Evolutionary conservation across 2,888 invertebrate genomes (phyloP), one percentile per base, ranked within the genome.

Genomic region (Aspidapion aeneum): DNA sequence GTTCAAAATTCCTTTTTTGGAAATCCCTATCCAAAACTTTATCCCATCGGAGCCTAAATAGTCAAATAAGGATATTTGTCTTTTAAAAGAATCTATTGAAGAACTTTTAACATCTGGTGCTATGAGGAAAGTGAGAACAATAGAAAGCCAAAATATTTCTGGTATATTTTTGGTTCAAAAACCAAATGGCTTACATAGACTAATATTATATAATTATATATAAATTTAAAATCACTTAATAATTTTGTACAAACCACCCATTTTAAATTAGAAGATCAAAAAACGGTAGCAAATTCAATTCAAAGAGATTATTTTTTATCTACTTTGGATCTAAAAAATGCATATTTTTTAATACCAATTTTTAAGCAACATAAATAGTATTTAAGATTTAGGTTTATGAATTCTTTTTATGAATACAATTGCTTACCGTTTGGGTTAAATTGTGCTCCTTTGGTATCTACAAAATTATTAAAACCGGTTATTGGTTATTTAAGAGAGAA

Each of bases 241-340:
- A 51, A 52, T 1, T 66, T 58, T 57, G 58, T 65, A 2, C 35
- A 22, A 2, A 60, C 62, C 1, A 55, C 5, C 16, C 66, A 70
- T 57, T 71, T 71, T 57, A 71, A 72, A 49, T 21, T 71, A 49
- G 67, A 70, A 17, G 67, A 70, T 50, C 61, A 70, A 1, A 63
- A 64, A 19, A 58, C 67, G 1, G 71, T 63, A 0, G 16, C 55
- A 54, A 62, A 54, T 5, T 49, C 58, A 19, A 19, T 65, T 21
- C n/a, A 51, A 18, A 1, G 21, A 52, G 56, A 64, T 61, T 5
- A 1, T 51, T 65, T 63, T 60, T 20, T 66, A 19, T 22, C 60
- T 18, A 58, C 63, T 48, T 49, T 66, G 18, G 55, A 65, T 58
- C 49, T 66, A 17, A 62, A 64, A 19, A 55, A 66, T 61, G 65